A percentile compares a stretch with the other conserved stretches of the same genome.
Evolutionary conservation across 2,113 vertebrate species (phyloP).

Genomic region (Pedetes capensis): DNA sequence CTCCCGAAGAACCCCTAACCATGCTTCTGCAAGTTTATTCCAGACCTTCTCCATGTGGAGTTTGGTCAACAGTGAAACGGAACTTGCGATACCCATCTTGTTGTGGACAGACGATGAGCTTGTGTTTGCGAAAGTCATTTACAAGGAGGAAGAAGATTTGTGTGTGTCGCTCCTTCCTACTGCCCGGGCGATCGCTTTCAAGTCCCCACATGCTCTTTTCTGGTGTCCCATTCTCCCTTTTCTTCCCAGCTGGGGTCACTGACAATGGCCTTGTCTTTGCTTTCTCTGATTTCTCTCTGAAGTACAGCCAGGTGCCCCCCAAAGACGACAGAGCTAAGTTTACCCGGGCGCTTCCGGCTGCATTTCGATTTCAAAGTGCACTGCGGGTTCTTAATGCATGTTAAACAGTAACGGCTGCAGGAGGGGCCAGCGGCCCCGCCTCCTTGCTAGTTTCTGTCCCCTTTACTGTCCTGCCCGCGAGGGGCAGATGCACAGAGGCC

Average conservation of each 20-base stretch:
- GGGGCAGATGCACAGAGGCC: background rate
- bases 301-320: conserved; percentile 60
- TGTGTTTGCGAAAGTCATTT: conserved; percentile 1
- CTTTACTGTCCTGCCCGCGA: background rate
- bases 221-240: background rate
- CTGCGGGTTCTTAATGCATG: background rate
- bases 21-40: accelerated
- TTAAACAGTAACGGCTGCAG: background rate
- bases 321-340: conserved; percentile 40
- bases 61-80: background rate
- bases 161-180: background rate
- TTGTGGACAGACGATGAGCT: background rate
- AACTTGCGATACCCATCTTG: background rate
- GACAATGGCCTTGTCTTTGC: conserved; percentile 54
- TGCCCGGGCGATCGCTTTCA: conserved; percentile 9
- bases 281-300: conserved; percentile 65
- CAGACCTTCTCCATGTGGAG: background rate
- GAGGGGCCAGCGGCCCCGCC: background rate
- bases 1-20: background rate
- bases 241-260: conserved; percentile 50
- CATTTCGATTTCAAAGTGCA: conserved; percentile 59
- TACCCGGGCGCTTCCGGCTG: conserved; percentile 54
- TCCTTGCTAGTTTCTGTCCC: background rate
- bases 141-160: background rate
- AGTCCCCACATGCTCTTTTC: background rate